Conservation (phyloP, 2,888 invertebrate genomes). For the Catonia carolina region DNA sequence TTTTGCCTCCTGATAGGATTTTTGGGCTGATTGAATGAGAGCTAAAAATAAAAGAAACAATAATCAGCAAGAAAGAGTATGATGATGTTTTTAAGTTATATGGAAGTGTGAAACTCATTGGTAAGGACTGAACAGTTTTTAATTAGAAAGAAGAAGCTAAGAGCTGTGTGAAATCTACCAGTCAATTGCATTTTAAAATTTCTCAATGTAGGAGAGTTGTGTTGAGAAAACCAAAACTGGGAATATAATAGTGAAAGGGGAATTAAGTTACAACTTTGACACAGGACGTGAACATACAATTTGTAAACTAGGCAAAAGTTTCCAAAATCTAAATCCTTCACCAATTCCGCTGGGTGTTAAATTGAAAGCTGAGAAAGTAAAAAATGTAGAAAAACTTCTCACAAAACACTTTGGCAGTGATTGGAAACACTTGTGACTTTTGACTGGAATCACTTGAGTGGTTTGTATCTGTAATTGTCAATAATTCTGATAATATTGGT, state of each 20-base stretch:
- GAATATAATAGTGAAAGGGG: conserved; percentile 8
- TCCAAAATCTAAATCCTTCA: neutral
- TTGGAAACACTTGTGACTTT: too few relatives aligned
- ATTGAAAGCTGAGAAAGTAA: conserved; percentile 10
- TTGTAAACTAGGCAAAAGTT: conserved; percentile 3
- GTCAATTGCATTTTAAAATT: conserved; percentile 13
- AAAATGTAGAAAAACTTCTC: conserved; percentile 8
- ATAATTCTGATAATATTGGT: neutral
- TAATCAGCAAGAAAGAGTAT: neutral
- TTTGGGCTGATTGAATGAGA: too few relatives aligned
- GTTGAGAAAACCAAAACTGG: conserved; percentile 5
- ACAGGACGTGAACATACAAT: conserved; percentile 4
- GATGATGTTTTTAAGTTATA: neutral
- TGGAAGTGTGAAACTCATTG: conserved; percentile 7
- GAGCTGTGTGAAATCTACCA: conserved; percentile 1
- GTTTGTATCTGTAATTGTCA: neutral
- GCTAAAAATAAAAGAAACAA: too few relatives aligned
- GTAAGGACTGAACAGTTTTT: conserved; percentile 4
- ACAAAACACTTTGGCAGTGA: conserved; percentile 5
- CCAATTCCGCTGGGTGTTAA: conserved; percentile 1
- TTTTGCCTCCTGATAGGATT: too few relatives aligned
- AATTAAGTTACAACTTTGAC: conserved; percentile 8
- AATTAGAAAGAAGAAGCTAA: conserved; percentile 13
- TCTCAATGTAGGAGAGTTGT: conserved; percentile 5
- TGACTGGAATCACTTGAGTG: conserved; percentile 6